Evolutionary conservation across 2,797 vertebrate genomes (phyloP).

Genomic region (Lates japonicus): DNA sequence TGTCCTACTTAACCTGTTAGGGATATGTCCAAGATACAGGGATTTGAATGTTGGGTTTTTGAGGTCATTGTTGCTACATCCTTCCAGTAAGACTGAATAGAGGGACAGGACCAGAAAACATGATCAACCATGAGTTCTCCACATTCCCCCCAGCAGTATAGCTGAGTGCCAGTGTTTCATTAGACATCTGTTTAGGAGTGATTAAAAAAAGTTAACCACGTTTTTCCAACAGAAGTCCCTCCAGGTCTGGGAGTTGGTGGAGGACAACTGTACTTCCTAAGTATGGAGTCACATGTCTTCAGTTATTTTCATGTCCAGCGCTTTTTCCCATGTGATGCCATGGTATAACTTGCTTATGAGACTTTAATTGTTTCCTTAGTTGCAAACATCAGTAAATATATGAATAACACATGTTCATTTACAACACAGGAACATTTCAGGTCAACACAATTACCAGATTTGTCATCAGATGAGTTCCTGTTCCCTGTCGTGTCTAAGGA

Average conservation of each 20-base stretch:
- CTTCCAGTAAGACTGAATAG: background rate
- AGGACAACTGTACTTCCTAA: background rate
- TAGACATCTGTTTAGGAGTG: conserved; percentile 22
- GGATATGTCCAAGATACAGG: too few relatives aligned
- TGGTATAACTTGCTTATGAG: background rate
- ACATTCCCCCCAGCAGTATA: background rate
- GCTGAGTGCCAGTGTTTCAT: conserved; percentile 12
- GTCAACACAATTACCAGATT: too few relatives aligned
- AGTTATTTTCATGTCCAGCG: background rate
- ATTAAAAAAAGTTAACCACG: conserved; percentile 8
- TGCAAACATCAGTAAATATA: background rate
- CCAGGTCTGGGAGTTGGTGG: background rate
- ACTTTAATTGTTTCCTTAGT: background rate
- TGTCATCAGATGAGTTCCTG: too few relatives aligned
- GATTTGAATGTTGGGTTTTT: background rate
- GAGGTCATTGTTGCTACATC: background rate
- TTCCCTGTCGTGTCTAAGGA: too few relatives aligned
- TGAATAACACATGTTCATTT: background rate
- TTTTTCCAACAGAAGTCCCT: conserved; percentile 6
- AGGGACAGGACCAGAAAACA: conserved; percentile 13
- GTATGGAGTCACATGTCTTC: conserved; percentile 9
- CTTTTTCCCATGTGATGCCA: background rate
- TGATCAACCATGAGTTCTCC: background rate
- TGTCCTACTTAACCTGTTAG: too few relatives aligned
- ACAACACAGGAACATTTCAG: too few relatives aligned